Percentiles rank a stretch among this genome's conserved stretches.
phyloP scores from a whole-genome alignment of 2,888 invertebrate species.

The Dryococelus australis region DNA sequence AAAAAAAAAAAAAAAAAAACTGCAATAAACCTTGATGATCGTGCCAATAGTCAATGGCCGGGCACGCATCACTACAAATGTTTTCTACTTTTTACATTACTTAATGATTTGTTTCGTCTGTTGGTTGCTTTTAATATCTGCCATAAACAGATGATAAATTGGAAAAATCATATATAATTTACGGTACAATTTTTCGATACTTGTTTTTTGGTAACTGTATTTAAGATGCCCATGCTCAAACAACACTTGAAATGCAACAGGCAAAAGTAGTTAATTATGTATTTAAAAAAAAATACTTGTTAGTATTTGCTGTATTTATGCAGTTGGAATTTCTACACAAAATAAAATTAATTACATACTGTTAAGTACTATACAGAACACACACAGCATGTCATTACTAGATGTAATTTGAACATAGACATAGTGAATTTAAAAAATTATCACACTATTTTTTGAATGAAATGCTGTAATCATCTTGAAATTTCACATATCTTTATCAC shows the following conservation, averaged over 20 bases:
- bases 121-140: too few relatives aligned
- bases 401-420: background rate
- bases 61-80: too few relatives aligned
- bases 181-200: background rate
- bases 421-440: background rate
- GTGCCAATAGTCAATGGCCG: too few relatives aligned
- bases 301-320: background rate
- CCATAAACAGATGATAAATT: too few relatives aligned
- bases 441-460: background rate
- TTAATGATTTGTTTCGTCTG: too few relatives aligned
- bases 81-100: too few relatives aligned
- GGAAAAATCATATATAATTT: too few relatives aligned
- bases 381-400: background rate
- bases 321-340: background rate
- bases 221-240: background rate
- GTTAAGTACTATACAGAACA: background rate
- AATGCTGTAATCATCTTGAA: background rate
- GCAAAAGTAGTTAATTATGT: background rate
- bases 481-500: background rate
- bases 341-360: background rate
- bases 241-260: background rate
- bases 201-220: background rate
- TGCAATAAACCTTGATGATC: too few relatives aligned
- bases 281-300: background rate
- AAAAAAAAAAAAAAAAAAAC: too few relatives aligned